Evolutionary conservation across 2,797 vertebrate species (phyloP).

Genomic region (Glossophaga mutica): DNA sequence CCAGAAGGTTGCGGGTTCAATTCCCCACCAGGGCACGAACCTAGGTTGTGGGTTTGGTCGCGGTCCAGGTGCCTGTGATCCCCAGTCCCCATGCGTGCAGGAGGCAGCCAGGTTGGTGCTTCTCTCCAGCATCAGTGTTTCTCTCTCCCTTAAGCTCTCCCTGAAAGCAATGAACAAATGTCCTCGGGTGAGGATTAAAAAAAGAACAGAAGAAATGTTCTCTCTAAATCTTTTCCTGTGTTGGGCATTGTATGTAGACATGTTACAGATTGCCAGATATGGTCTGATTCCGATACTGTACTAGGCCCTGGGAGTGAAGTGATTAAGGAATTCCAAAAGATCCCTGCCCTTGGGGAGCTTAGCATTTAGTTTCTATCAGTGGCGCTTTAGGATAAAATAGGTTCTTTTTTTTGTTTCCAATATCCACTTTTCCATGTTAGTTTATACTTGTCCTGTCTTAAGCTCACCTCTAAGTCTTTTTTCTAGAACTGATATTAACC

Average conservation of each 20-base stretch:
- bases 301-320: neutral
- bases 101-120: neutral
- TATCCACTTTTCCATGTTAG: neutral
- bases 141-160: neutral
- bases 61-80: no score
- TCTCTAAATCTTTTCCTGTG: neutral
- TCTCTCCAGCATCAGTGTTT: neutral
- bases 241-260: neutral
- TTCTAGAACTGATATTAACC: neutral
- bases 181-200: neutral
- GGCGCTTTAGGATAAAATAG: neutral
- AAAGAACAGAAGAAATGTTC: neutral
- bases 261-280: neutral
- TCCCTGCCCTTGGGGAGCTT: neutral
- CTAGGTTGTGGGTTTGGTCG: neutral
- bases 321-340: neutral
- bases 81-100: no score
- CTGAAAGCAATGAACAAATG: neutral
- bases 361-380: neutral
- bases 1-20: neutral
- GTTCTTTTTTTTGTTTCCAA: neutral
- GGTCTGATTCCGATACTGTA: neutral
- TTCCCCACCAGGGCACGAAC: neutral
- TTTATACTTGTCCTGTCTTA: neutral
- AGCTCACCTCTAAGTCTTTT: neutral